Evolutionary conservation across 2,888 invertebrate species (phyloP).

Genomic region (Eristalis pertinax): DNA sequence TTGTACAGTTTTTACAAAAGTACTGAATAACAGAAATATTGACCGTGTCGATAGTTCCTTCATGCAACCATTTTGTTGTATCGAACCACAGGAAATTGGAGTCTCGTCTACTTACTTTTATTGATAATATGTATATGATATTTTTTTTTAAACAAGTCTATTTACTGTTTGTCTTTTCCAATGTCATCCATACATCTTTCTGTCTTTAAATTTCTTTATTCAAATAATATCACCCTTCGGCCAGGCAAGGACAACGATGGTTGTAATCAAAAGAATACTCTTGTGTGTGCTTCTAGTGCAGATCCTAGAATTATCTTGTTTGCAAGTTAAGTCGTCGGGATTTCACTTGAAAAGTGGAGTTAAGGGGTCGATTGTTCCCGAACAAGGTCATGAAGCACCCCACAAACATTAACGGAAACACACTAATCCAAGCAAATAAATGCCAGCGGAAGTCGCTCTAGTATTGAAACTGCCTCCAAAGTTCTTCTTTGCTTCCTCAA

Average conservation of each 20-base stretch:
- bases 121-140: too few species aligned
- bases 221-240: background rate
- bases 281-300: background rate
- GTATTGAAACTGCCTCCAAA: background rate
- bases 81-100: too few species aligned
- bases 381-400: background rate
- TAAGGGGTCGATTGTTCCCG: background rate
- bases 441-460: too few species aligned
- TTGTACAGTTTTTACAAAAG: too few species aligned
- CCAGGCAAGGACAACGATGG: background rate
- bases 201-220: background rate
- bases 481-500: background rate
- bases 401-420: background rate
- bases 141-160: too few species aligned
- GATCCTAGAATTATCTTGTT: background rate
- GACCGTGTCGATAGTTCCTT: too few species aligned
- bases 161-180: too few species aligned
- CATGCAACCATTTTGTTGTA: too few species aligned
- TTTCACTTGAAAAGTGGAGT: background rate
- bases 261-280: background rate
- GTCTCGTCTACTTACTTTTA: too few species aligned
- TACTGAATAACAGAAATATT: too few species aligned
- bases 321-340: background rate
- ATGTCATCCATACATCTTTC: too few species aligned
- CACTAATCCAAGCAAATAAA: background rate